These are phyloP conservation scores for Caenorhabditis sp. DNA, from an alignment of 2,888 invertebrate genomes.

Conservation along the genomic window DNA sequence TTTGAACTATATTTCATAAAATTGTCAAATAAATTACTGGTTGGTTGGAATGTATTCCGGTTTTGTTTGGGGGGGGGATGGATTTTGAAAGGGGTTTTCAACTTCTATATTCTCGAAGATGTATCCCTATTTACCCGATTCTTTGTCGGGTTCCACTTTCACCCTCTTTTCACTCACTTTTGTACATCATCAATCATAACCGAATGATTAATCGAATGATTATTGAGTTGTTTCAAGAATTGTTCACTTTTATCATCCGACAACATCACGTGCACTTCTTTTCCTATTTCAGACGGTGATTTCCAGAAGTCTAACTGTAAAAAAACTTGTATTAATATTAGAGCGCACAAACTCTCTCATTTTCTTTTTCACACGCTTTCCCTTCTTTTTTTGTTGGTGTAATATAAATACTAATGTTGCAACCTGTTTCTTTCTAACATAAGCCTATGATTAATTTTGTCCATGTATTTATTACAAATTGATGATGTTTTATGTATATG, in stretches of 20 bases:
- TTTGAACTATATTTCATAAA: no score
- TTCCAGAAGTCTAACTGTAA: conserved; percentile 69
- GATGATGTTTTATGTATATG: no score
- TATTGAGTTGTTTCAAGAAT: conserved; percentile 46
- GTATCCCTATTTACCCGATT: background rate
- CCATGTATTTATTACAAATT: background rate
- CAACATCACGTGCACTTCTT: conserved; percentile 68
- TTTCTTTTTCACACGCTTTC: background rate
- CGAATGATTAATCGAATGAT: conserved; percentile 50
- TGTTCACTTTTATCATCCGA: conserved; percentile 38
- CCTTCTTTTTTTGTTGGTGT: no score
- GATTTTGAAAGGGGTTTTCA: no score
- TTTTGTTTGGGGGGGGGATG: no score
- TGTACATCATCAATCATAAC: conserved; percentile 69
- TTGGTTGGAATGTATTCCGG: no score
- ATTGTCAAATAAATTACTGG: no score
- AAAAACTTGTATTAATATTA: background rate
- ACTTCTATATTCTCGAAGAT: no score
- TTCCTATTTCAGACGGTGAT: conserved; percentile 60
- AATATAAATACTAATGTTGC: no score
- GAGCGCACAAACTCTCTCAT: background rate
- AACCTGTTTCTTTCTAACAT: background rate
- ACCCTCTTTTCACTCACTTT: conserved; percentile 47
- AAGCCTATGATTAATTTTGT: background rate
- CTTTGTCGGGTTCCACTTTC: background rate